phyloP scores from a whole-genome alignment of 2,113 vertebrate species.

The Plecotus auritus region DNA sequence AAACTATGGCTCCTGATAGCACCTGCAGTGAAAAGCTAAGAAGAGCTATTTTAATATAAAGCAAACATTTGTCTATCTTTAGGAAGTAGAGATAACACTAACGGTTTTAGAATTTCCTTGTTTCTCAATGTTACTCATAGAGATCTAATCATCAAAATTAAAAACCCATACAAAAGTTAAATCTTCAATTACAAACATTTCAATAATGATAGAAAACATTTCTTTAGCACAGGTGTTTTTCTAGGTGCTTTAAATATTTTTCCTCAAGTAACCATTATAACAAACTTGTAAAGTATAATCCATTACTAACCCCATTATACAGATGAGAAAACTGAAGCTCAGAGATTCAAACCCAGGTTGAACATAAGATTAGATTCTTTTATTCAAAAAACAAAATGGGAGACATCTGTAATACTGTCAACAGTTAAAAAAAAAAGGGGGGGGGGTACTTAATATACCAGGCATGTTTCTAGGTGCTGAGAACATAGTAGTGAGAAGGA shows the following conservation, averaged over 20 bases:
- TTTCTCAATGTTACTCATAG: not conserved
- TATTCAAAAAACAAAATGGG: not conserved
- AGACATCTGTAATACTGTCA: too few species aligned
- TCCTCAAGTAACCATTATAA: not conserved
- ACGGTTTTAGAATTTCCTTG: not conserved
- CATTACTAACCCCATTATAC: not conserved
- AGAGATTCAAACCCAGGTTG: not conserved
- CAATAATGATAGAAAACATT: not conserved
- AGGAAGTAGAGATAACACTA: not conserved
- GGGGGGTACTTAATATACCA: not conserved
- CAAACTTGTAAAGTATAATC: not conserved
- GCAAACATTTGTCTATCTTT: not conserved
- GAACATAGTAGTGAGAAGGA: not conserved
- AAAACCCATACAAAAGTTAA: not conserved
- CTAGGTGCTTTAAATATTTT: not conserved
- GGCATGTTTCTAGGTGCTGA: not conserved
- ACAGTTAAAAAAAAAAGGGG: too few species aligned
- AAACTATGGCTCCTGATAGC: not conserved
- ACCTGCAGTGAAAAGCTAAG: not conserved
- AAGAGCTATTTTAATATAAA: not conserved
- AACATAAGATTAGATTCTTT: not conserved
- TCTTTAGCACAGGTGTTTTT: not conserved
- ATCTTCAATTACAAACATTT: not conserved
- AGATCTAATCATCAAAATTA: conserved; percentile 8
- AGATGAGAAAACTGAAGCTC: not conserved